Evolutionary conservation across 2,888 invertebrate species (phyloP), one percentile per base, ranked within the genome.

Genomic region (Tupiocoris notatus): DNA sequence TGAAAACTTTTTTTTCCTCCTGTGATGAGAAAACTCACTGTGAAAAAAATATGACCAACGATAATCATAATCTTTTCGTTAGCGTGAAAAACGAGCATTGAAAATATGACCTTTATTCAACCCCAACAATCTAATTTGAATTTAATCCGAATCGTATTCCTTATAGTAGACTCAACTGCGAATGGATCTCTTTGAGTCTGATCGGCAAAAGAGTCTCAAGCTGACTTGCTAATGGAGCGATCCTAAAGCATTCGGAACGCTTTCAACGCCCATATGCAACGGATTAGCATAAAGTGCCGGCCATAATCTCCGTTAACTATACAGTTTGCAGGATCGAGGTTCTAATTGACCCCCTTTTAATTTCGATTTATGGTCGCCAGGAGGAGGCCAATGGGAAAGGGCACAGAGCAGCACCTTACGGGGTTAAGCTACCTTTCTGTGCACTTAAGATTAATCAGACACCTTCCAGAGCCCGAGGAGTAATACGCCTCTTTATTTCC

Each of bases 301-400:
- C 39, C 39, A 12, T 12, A 39, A n/a, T n/a, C n/a, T n/a, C 39
- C 12, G 39, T 12, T 39, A 39, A 39, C 39, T 39, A 39, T 39
- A 12, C 39, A 39, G 6, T 39, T 39, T 12, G 39, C 39, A 7
- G 39, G 39, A 12, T 12, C 12, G 3, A 3, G 39, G 3, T 59
- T 59, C 59, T 18, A 59, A 59, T 59, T 20, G 59, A 59, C n/a
- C 59, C 59, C 20, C 59, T 9, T 59, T 59, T 59, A 59, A 59
- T 59, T 59, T 59, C 59, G 59, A 59, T 59, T 59, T 59, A 59
- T 59, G n/a, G 20, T 6, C 59, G 17, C n/a, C 17, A 7, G n/a
- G n/a, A n/a, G n/a, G n/a, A 39, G 12, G 39, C 39, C 12, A 39
- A 39, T 7, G 39, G 39, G 3, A 12, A 39, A 39, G 39, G 12